These are phyloP conservation scores for Phoxinus dragarum DNA, from an alignment of 2,797 vertebrate species.

Conservation along the genomic window DNA sequence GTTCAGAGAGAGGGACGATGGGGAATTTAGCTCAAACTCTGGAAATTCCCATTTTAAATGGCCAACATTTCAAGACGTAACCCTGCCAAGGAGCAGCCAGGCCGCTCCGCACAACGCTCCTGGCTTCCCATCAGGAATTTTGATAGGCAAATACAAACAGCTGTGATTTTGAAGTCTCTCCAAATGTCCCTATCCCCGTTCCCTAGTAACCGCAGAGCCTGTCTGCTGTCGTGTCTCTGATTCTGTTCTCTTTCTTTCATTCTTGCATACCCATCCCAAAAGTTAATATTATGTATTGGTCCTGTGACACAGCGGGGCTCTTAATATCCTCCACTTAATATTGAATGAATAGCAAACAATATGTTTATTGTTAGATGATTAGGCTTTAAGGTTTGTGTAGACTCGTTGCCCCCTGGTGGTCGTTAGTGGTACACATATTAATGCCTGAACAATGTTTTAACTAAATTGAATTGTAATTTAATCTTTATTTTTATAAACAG, in stretches of 20 bases:
- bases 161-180: slow-evolving; percentile 63
- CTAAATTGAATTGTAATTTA: background rate
- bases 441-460: background rate
- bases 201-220: slow-evolving; percentile 35
- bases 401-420: slow-evolving; percentile 33
- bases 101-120: slow-evolving; percentile 41
- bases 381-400: slow-evolving; percentile 12
- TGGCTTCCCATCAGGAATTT: slow-evolving; percentile 69
- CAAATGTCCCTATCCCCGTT: slow-evolving; percentile 22
- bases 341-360: slow-evolving; percentile 11
- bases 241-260: slow-evolving; percentile 29
- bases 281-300: background rate
- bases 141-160: slow-evolving; percentile 73
- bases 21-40: slow-evolving; percentile 57
- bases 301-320: slow-evolving; percentile 11
- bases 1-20: background rate
- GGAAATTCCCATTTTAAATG: slow-evolving; percentile 66
- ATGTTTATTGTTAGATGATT: background rate
- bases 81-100: slow-evolving; percentile 37
- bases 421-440: background rate
- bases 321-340: slow-evolving; percentile 23
- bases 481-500: background rate
- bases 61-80: slow-evolving; percentile 60
- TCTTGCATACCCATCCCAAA: background rate
- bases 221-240: slow-evolving; percentile 37